Evolutionary conservation across 1,140 invertebrate genomes (phyloP).

Genomic region (Drosophila pseudoananassae): DNA sequence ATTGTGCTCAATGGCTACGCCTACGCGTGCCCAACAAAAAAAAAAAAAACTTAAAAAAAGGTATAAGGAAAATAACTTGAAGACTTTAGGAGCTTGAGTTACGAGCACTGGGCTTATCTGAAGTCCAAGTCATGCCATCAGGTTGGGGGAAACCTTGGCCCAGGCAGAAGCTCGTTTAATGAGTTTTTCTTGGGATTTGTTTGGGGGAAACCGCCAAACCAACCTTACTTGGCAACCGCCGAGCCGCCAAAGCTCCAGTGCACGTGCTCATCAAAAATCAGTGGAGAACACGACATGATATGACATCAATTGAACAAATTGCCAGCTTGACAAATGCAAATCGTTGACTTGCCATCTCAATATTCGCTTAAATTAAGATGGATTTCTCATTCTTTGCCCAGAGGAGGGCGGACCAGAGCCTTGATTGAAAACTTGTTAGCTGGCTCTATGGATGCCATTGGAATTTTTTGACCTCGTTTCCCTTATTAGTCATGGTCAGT

Average conservation of each 20-base stretch:
- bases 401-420: not conserved
- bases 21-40: slow-evolving; percentile 61
- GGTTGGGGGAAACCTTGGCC: slow-evolving; percentile 57
- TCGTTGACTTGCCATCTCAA: slow-evolving; percentile 22
- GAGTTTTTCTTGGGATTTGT: slow-evolving; percentile 48
- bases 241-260: slow-evolving; percentile 5
- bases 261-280: slow-evolving; percentile 45
- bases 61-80: not conserved
- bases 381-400: slow-evolving; percentile 18
- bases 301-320: slow-evolving; percentile 54
- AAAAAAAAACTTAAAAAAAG: not conserved
- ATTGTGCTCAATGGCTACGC: slow-evolving; percentile 75
- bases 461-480: slow-evolving; percentile 13
- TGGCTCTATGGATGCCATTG: not conserved
- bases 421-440: slow-evolving; percentile 11
- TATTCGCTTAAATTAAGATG: slow-evolving; percentile 46
- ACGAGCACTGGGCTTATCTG: slow-evolving; percentile 49
- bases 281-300: slow-evolving; percentile 42
- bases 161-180: slow-evolving; percentile 65
- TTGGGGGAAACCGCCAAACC: slow-evolving; percentile 20
- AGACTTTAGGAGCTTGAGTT: slow-evolving; percentile 8
- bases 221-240: slow-evolving; percentile 6
- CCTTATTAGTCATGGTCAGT: slow-evolving; percentile 28
- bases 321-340: slow-evolving; percentile 41
- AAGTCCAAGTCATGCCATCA: slow-evolving; percentile 67